These are phyloP conservation scores for Diadumene lineata DNA, from an alignment of 92 coral and sea anemone genomes.

Conservation along the genomic window DNA sequence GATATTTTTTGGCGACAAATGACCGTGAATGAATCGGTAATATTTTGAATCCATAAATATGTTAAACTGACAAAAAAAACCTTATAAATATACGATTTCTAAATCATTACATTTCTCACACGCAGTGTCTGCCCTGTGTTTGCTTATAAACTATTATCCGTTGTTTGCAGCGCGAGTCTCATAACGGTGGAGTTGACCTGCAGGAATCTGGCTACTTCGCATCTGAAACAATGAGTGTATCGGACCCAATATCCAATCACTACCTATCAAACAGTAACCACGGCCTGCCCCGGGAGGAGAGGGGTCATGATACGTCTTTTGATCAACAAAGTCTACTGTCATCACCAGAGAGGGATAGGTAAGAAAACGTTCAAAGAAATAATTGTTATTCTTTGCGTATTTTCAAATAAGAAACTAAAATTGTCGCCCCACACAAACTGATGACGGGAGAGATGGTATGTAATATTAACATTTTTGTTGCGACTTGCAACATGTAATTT, in stretches of 20 bases:
- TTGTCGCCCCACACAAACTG: no score
- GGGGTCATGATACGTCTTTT: slow-evolving; percentile 13
- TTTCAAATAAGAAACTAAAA: background rate
- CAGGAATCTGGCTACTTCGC: slow-evolving; percentile 92
- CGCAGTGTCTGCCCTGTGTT: background rate
- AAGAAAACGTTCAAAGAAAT: background rate
- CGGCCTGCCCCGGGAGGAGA: slow-evolving; percentile 38
- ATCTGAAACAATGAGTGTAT: slow-evolving; percentile 82
- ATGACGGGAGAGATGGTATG: no score
- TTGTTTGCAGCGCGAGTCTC: slow-evolving; percentile 40
- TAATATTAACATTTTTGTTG: no score
- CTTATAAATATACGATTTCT: no score
- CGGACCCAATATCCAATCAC: slow-evolving; percentile 69
- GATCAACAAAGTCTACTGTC: slow-evolving; percentile 24
- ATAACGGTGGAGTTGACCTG: slow-evolving; percentile 52
- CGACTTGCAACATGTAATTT: no score
- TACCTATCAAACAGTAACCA: slow-evolving; percentile 66
- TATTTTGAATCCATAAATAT: no score
- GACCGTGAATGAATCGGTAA: no score
- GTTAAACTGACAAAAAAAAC: no score
- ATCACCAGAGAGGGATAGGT: slow-evolving; percentile 37
- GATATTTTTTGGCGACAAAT: no score
- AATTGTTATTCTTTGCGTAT: no score
- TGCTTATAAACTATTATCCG: background rate
- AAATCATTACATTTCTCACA: no score